Conservation (phyloP, 2,888 invertebrate genomes). For the Tineola bisselliella region DNA sequence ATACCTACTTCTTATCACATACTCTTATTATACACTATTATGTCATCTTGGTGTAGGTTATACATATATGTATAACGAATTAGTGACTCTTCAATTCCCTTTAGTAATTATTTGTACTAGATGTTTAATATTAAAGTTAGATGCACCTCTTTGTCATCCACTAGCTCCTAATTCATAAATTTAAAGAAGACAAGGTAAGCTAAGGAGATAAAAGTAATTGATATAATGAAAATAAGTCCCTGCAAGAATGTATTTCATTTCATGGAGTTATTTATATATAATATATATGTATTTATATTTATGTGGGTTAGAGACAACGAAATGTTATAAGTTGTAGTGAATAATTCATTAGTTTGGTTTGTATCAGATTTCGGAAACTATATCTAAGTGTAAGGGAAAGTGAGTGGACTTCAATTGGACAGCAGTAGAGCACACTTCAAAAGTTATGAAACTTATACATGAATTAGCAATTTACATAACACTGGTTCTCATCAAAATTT, state of each 20-base stretch:
- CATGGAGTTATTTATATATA: conserved; percentile 30
- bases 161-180: conserved; percentile 25
- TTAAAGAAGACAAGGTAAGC: conserved; percentile 50
- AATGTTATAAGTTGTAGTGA: conserved; percentile 20
- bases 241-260: conserved; percentile 56
- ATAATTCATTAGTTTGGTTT: background rate
- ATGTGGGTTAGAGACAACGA: conserved; percentile 56
- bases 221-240: conserved; percentile 33
- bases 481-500: background rate
- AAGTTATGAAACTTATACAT: too few relatives aligned
- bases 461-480: too few relatives aligned
- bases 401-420: background rate
- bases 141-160: conserved; percentile 26
- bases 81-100: background rate
- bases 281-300: conserved; percentile 13
- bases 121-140: background rate
- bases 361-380: background rate
- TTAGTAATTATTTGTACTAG: background rate
- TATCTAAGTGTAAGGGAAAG: background rate
- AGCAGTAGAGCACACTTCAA: too few relatives aligned
- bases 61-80: too few relatives aligned
- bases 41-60: too few relatives aligned
- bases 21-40: too few relatives aligned
- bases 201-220: conserved; percentile 32
- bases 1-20: too few relatives aligned